phyloP scores from a whole-genome alignment of 2,888 invertebrate genomes.

The Zaprionus obscuricornis region DNA sequence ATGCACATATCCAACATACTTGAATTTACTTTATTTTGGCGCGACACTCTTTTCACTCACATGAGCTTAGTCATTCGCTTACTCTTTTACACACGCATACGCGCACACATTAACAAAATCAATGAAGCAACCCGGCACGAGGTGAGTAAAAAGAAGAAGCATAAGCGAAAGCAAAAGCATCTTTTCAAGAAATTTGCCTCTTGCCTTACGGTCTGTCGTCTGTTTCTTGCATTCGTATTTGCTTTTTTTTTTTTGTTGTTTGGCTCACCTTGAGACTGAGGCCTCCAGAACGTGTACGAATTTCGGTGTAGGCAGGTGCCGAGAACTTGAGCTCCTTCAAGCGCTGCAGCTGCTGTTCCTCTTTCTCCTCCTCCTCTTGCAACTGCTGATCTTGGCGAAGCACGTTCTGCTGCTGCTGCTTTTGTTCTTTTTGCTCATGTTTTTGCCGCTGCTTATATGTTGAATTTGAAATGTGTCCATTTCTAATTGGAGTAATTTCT shows the following conservation, averaged over 20 bases:
- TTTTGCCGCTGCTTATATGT: not conserved
- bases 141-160: constrained; percentile 28
- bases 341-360: constrained; percentile 41
- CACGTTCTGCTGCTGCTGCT: not conserved
- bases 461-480: constrained; percentile 46
- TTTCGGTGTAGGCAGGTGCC: constrained; percentile 75
- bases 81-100: constrained; percentile 13
- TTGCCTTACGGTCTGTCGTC: constrained; percentile 11
- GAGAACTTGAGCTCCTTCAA: constrained; percentile 65
- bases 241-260: not conserved
- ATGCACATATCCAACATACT: too few species aligned
- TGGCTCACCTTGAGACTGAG: constrained; percentile 72
- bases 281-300: constrained; percentile 68
- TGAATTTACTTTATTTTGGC: constrained; percentile 15
- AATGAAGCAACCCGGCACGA: constrained; percentile 50
- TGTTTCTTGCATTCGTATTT: constrained; percentile 1
- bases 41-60: constrained; percentile 11
- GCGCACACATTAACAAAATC: constrained; percentile 16
- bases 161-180: constrained; percentile 23
- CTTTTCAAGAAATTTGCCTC: constrained; percentile 14
- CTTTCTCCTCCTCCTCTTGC: not conserved
- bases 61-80: constrained; percentile 13
- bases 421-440: not conserved
- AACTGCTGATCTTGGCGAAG: not conserved
- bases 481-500: constrained; percentile 35